These are phyloP conservation scores for Stegophylla sp. DNA, from an alignment of 2,888 invertebrate genomes.

Conservation along the genomic window DNA sequence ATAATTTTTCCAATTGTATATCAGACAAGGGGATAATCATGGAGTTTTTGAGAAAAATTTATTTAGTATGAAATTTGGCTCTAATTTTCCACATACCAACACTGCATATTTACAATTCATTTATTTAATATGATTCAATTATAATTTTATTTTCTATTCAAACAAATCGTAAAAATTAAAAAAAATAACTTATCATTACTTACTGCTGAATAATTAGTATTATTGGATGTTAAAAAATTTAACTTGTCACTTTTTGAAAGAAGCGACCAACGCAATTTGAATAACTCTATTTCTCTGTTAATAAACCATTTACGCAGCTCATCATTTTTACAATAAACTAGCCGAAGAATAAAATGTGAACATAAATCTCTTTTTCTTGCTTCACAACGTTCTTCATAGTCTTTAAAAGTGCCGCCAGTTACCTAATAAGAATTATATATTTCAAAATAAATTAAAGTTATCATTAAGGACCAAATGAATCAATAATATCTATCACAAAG, in stretches of 20 bases:
- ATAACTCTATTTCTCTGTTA: constrained; percentile 85
- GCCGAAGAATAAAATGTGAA: constrained; percentile 89
- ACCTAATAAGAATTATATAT: not conserved
- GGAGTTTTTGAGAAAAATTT: too few relatives aligned
- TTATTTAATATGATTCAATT: too few relatives aligned
- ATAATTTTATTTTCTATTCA: too few relatives aligned
- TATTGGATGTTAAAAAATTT: constrained; percentile 73
- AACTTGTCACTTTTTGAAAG: constrained; percentile 72
- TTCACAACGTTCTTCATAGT: constrained; percentile 69
- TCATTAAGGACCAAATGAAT: too few relatives aligned
- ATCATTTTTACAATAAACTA: constrained; percentile 88
- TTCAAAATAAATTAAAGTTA: too few relatives aligned
- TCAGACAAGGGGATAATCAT: too few relatives aligned
- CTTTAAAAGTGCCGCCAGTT: constrained; percentile 9
- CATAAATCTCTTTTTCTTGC: constrained; percentile 81
- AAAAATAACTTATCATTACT: not conserved
- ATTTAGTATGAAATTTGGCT: too few relatives aligned
- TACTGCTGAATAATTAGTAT: constrained; percentile 69
- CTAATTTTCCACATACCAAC: too few relatives aligned
- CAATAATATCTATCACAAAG: too few relatives aligned
- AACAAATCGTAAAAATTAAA: not conserved
- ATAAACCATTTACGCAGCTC: constrained; percentile 89
- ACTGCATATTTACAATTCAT: too few relatives aligned
- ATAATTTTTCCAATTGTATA: too few relatives aligned
- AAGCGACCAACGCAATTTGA: constrained; percentile 78